These are phyloP conservation scores for Tragelaphus imberbis DNA, from an alignment of 2,113 vertebrate species.

Conservation along the genomic window DNA sequence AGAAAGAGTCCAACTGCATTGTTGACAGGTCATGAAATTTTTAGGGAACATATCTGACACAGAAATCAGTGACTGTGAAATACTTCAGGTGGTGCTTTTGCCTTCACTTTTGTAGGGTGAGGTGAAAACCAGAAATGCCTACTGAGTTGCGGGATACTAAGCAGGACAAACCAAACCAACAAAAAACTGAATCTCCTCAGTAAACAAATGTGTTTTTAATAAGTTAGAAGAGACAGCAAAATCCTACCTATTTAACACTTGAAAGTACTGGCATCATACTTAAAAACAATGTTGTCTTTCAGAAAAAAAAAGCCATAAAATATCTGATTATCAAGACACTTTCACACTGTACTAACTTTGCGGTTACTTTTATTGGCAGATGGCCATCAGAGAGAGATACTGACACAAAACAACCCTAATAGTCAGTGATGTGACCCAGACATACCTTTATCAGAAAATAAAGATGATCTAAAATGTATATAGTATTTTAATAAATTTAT, in stretches of 20 bases:
- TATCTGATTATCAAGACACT: constrained; percentile 16
- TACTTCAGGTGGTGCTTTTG: neutral
- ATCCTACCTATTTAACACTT: neutral
- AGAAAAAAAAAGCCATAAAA: neutral
- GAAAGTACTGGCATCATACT: neutral
- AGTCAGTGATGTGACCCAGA: neutral
- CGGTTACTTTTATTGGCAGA: constrained; percentile 13
- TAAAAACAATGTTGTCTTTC: neutral
- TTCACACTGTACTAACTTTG: neutral
- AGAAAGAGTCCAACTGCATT: neutral
- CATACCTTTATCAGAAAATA: neutral
- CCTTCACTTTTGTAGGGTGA: neutral
- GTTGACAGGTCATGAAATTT: neutral
- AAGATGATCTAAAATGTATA: neutral
- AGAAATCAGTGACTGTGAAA: neutral
- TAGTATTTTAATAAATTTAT: neutral
- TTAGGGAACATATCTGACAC: neutral
- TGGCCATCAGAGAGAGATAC: neutral
- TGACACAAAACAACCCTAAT: neutral
- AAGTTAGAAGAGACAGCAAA: neutral
- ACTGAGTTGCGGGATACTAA: neutral
- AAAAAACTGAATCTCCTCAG: neutral
- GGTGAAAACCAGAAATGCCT: neutral
- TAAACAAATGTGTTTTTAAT: neutral
- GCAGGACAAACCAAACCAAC: neutral